A percentile compares a stretch with the other conserved stretches of the same genome.
Conservation (phyloP, 2,888 invertebrate genomes). For the Drosophila testacea region DNA sequence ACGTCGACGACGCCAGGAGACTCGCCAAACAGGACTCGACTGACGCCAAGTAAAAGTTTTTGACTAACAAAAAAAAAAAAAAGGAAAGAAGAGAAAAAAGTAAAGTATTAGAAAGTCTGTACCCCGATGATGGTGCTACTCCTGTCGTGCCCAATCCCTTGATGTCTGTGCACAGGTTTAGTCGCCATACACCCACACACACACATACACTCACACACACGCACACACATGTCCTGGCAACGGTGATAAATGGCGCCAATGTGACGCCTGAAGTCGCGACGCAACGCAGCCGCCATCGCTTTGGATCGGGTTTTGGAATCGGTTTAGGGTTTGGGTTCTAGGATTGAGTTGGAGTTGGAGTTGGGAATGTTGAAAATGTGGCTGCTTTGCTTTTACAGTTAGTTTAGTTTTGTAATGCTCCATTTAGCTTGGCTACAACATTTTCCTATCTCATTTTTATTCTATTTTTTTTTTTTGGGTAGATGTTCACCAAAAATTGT, state of each 20-base stretch:
- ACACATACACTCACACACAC: constrained; percentile 26
- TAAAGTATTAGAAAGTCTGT: constrained; percentile 69
- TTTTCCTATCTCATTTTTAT: constrained; percentile 1
- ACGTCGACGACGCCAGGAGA: constrained; percentile 53
- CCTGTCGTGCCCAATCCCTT: constrained; percentile 27
- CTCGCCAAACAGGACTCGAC: constrained; percentile 56
- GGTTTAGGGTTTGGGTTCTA: constrained; percentile 3
- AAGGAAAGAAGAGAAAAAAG: constrained; percentile 25
- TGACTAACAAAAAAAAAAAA: constrained; percentile 37
- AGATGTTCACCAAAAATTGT: constrained; percentile 23
- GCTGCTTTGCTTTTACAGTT: constrained; percentile 68
- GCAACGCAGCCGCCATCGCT: constrained; percentile 65
- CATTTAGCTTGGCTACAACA: constrained; percentile 58
- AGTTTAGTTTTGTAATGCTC: constrained; percentile 73
- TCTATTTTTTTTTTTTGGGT: constrained; percentile 8
- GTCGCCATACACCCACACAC: constrained; percentile 48
- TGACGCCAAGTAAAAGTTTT: constrained; percentile 83
- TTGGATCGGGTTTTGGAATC: constrained; percentile 13
- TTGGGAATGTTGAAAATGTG: constrained; percentile 27
- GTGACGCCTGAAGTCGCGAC: constrained; percentile 82
- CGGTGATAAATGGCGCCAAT: constrained; percentile 85
- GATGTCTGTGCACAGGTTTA: constrained; percentile 73
- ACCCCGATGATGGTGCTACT: constrained; percentile 26
- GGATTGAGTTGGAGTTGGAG: neutral
- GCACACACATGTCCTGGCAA: constrained; percentile 58